Base-by-base conservation (phyloP, 2,797 vertebrate genomes). In the Echiichthys vipera region DNA sequence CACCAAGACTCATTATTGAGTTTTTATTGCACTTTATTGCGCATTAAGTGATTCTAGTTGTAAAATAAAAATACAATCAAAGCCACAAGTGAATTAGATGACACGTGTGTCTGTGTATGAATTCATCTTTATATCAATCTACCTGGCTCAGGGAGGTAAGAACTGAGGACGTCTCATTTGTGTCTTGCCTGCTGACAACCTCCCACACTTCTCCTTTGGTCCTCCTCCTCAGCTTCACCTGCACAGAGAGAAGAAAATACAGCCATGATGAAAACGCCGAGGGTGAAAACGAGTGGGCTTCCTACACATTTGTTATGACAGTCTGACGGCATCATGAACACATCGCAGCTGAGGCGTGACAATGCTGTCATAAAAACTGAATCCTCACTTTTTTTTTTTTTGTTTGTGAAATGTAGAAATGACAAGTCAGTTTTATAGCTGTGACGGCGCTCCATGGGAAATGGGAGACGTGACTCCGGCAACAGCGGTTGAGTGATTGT, bases 201-300 rank as follows among this genome's bases (percentile, higher is more conserved):
- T 94, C 87, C 95, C 95, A 95, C 20, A 49, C 32, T 40, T 87
- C 62, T 71, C 72, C 88, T 42, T 73, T 69, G 7, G 78, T 78
- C 68, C 64, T 83, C 80, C 89, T 92, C 80, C 83, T 94, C 65
- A 95, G 85, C 81, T 91, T 94, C 61, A 95, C 75, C 90, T 92
- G 82, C 13, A 83, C n/a, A 42, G 25, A 70, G 13, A 15, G 39
- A 22, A 50, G 18, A 61, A 43, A 45, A 57, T 0, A 10, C 1
- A 0, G 7, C 0, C 1, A 63, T 8, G 25, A 57, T 1, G 47
- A 20, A 3, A 68, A 58, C 5, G 46, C 6, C 12, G 18, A 43
- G 8, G 8, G 55, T 5, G 54, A n/a, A 61, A 25, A 34, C 11
- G 0, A 61, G 20, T n/a, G 5, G 17, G 56, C 14, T 39, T 30